Evolutionary conservation across 1,140 invertebrate genomes (phyloP), one percentile per base, ranked within the genome.

Genomic region (Akabosia matsudoensis): DNA sequence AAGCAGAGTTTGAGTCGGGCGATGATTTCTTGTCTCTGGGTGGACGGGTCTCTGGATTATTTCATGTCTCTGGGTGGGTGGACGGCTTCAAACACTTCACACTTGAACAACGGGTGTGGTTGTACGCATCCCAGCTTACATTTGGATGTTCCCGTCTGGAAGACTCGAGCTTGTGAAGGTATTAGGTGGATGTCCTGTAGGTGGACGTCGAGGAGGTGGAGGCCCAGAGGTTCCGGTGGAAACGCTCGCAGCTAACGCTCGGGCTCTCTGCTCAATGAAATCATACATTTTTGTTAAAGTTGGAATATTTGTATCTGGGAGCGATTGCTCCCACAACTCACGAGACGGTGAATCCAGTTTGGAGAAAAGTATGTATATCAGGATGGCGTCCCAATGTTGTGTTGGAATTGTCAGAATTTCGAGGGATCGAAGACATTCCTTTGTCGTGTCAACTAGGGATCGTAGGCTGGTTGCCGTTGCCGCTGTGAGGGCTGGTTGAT

Each of bases 401-500:
- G 37, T 45, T 0, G 34, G 56, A 61, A 76, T 61, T 1, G 54
- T 33, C 0, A 76, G 51, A 13, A 45, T 33, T 0, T 51, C 70
- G 0, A 76, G 2, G 1, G 51, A 18, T 1, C 54, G 1, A 10
- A 31, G 45, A n/a, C 67, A 76, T 26, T 70, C 61, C 13, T 54
- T 73, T 0, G 37, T 73, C 1, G n/a, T 61, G 30, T 76, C 75
- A 0, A 72, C 7, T 3, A 76, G 45, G 13, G 16, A 24, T n/a
- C 34, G 22, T 0, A 76, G 28, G 1, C 16, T 22, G 1, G 22
- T 10, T 7, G 75, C 67, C n/a, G 31, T 37, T 22, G 71, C 51
- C 1, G 14, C 0, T 14, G 0, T 10, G 10, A 84, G 37, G 7
- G 24, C 4, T 10, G 70, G 33, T 4, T 82, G 30, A 14, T 82